A percentile compares a stretch with the other conserved stretches of the same genome.
These are phyloP conservation scores for Perizoma flavofasciatum DNA, from an alignment of 2,888 invertebrate species.

Conservation along the genomic window DNA sequence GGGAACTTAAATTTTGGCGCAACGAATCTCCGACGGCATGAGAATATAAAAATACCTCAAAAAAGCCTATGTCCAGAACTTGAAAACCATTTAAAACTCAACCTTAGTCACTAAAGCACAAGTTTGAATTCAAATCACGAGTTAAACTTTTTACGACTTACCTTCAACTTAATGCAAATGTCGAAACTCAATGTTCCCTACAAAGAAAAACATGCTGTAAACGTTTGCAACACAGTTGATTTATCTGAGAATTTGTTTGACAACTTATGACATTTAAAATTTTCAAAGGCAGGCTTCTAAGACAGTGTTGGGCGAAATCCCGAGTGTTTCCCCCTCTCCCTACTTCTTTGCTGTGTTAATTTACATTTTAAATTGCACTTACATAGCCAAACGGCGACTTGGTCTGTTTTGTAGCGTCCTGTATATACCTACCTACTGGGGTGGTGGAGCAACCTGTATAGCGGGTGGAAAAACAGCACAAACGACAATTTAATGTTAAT, in stretches of 20 bases:
- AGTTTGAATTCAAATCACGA: constrained; percentile 39
- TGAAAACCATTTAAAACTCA: constrained; percentile 38
- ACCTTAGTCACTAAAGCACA: constrained; percentile 36
- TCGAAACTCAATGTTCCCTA: not conserved
- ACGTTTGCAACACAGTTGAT: fast-evolving
- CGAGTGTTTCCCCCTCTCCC: constrained; percentile 64
- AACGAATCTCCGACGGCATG: constrained; percentile 72
- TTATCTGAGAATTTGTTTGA: constrained; percentile 2
- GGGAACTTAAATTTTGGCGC: constrained; percentile 54
- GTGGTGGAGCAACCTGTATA: constrained; percentile 36
- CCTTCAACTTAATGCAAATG: constrained; percentile 9
- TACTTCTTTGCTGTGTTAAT: constrained; percentile 83
- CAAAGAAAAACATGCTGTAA: constrained; percentile 23
- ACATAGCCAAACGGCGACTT: constrained; percentile 79
- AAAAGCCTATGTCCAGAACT: constrained; percentile 57
- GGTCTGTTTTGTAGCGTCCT: constrained; percentile 72
- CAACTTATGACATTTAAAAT: constrained; percentile 11
- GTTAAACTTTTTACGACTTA: constrained; percentile 45
- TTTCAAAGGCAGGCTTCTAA: constrained; percentile 57
- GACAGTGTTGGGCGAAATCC: constrained; percentile 70
- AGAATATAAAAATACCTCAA: constrained; percentile 69
- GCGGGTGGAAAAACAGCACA: constrained; percentile 34
- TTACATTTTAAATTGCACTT: constrained; percentile 85
- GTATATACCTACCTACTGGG: constrained; percentile 44
- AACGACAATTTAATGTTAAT: constrained; percentile 37